Base-by-base conservation (phyloP, 2,888 invertebrate genomes). In the Himalopsyche kuldschensis region DNA sequence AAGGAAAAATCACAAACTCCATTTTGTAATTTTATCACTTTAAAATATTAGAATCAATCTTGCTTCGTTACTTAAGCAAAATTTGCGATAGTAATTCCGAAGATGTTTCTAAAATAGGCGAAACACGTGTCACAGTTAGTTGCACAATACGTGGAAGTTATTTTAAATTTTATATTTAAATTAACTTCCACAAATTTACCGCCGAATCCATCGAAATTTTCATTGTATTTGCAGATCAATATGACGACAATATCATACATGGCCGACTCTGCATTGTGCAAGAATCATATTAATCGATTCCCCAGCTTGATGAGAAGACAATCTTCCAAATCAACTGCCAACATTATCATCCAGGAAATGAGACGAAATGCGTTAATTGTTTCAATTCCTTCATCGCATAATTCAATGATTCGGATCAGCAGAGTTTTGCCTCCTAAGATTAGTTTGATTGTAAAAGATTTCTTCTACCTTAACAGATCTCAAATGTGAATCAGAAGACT, bases 181-280 rank as follows among this genome's bases (percentile, higher is more conserved):
- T 32, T 1, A 32, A 5, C 32, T 32, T 32, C 32, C 32, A 32
- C 32, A 32, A 32, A 32, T 32, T 32, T 32, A 32, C 32, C 32
- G 32, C 32, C 32, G 32, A 32, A 32, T 32, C 32, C 32, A 32
- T 32, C n/a, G n/a, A n/a, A n/a, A 11, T 11, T 11, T 47, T 47
- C n/a, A n/a, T n/a, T 24, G 5, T 84, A 8, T 30, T 87, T 88
- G 81, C 89, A 94, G 92, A 93, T 98, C 78, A 94, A 96, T 87
- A 92, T 96, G 85, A 98, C 98, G 1, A 94, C 94, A 1, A 94
- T 98, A 85, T 97, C 94, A 89, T 97, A 95, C 90, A 97, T 97
- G 90, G 96, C 97, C 32, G 95, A 96, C 89, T 97, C 97, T 0
- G 97, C 96, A 0, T 91, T 97, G 31, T 95, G 96, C 89, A 95